Percentiles rank a stretch among this genome's conserved stretches.
phyloP scores from a whole-genome alignment of 2,888 invertebrate genomes.

The Sabatieria punctata region DNA sequence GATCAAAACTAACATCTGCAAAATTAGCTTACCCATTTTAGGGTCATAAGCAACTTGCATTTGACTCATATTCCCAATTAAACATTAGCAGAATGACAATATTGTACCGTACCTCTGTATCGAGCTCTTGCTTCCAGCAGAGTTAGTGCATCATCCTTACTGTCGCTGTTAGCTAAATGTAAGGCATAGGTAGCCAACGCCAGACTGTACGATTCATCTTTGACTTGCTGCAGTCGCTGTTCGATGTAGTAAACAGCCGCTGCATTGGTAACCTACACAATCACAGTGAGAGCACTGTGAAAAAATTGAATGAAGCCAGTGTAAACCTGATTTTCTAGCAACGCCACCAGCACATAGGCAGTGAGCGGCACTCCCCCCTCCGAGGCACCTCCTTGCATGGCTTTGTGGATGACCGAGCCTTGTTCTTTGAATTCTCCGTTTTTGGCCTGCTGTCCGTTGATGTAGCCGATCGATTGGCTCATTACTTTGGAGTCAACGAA shows the following conservation, averaged over 20 bases:
- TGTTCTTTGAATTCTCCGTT: conserved; percentile 60
- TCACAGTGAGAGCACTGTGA: no score
- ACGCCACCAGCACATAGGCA: conserved; percentile 32
- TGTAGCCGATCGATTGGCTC: conserved; percentile 52
- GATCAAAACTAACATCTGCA: no score
- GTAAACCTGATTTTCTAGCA: conserved; percentile 27
- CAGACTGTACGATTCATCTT: conserved; percentile 26
- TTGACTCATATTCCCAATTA: no score
- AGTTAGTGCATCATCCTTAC: conserved; percentile 15
- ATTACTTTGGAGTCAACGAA: conserved; percentile 51
- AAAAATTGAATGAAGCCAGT: no score
- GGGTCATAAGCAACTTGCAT: no score
- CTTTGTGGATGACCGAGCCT: conserved; percentile 50
- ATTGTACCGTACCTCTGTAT: not conserved
- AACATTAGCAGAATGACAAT: not conserved
- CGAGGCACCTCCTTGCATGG: conserved; percentile 43
- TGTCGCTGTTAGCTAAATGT: conserved; percentile 20
- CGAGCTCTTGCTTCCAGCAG: conserved; percentile 20
- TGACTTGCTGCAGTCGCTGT: conserved; percentile 12
- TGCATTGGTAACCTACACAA: not conserved
- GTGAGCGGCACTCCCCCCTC: conserved; percentile 22
- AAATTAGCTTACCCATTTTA: no score
- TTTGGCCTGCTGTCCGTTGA: conserved; percentile 49
- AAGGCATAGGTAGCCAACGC: conserved; percentile 29
- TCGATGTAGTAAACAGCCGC: conserved; percentile 22